Conservation (phyloP, 2,888 invertebrate genomes). For the Oligia latruncula region DNA sequence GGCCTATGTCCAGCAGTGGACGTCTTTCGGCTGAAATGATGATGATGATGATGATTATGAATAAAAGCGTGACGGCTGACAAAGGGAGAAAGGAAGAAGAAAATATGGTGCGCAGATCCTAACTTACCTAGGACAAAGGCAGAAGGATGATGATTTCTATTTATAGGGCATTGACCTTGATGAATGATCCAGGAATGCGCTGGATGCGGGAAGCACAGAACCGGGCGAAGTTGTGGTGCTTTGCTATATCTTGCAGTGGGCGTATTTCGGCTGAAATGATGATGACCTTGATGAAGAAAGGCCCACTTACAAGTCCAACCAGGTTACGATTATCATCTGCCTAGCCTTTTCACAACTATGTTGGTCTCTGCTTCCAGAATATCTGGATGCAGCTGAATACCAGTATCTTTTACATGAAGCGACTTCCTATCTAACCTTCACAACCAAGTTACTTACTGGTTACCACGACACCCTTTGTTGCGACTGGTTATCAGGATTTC, state of each 20-base stretch:
- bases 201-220: too few relatives aligned
- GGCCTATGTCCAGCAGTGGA: too few relatives aligned
- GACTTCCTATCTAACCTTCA: neutral
- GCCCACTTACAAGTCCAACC: too few relatives aligned
- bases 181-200: too few relatives aligned
- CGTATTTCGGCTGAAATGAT: too few relatives aligned
- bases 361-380: neutral
- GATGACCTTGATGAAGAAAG: too few relatives aligned
- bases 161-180: neutral
- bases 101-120: neutral
- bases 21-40: too few relatives aligned
- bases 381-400: neutral
- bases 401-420: neutral
- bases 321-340: neutral
- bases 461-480: neutral
- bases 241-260: too few relatives aligned
- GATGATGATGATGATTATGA: too few relatives aligned
- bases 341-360: neutral
- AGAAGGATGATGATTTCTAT: too few relatives aligned
- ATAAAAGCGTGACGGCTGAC: neutral
- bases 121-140: neutral
- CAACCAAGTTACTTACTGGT: neutral
- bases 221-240: too few relatives aligned
- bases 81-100: neutral
- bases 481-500: neutral